Evolutionary conservation across 2,797 vertebrate genomes (phyloP).

Genomic region (Heteromormyrus szaboi): DNA sequence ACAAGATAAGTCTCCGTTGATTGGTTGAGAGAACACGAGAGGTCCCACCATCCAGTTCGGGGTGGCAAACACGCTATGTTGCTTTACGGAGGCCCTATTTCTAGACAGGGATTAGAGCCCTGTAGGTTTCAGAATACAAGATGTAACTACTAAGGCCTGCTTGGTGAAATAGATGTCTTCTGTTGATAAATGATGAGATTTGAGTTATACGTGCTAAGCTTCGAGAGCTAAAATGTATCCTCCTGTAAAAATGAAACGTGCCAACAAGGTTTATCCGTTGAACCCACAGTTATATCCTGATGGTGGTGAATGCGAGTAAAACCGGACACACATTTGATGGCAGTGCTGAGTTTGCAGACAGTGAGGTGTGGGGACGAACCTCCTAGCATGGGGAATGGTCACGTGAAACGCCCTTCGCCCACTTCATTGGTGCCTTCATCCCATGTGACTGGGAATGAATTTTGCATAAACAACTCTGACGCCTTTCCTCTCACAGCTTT

Average conservation of each 20-base stretch:
- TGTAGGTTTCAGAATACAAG: constrained; percentile 31
- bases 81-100: constrained; percentile 28
- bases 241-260: neutral
- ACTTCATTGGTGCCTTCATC: neutral
- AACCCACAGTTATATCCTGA: neutral
- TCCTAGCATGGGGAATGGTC: neutral
- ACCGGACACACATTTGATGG: neutral
- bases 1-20: constrained; percentile 61
- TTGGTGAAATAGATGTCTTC: neutral
- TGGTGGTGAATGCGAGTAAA: neutral
- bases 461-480: neutral
- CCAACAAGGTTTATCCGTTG: neutral
- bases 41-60: constrained; percentile 28
- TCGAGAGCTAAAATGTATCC: neutral
- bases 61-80: constrained; percentile 19
- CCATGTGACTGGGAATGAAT: neutral
- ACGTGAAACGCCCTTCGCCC: neutral
- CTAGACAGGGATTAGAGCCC: constrained; percentile 33
- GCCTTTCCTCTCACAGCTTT: neutral
- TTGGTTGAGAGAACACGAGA: constrained; percentile 61
- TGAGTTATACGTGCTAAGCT: neutral
- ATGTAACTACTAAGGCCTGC: neutral
- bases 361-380: neutral
- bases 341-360: neutral
- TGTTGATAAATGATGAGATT: neutral